These are phyloP conservation scores for Drosophila nr. medialis DNA, from an alignment of 2,888 invertebrate genomes.

Conservation along the genomic window DNA sequence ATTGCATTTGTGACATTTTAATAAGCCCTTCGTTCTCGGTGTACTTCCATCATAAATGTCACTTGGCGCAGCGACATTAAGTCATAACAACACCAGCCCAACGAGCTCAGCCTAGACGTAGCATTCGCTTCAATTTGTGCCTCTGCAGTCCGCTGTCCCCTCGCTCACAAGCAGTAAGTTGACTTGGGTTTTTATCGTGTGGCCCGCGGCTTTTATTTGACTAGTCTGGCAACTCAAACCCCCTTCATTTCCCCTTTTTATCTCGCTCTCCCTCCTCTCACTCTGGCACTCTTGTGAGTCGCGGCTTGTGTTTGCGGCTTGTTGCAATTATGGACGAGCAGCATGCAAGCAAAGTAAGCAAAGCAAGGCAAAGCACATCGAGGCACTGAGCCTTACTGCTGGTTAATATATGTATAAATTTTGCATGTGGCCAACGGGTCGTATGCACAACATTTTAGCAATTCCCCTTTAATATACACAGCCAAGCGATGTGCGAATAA, in stretches of 20 bases:
- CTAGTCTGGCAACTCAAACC: conserved; percentile 53
- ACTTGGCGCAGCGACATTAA: conserved; percentile 72
- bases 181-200: conserved; percentile 51
- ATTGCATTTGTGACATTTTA: conserved; percentile 82
- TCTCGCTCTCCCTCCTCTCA: background rate
- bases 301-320: conserved; percentile 67
- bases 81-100: conserved; percentile 70
- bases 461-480: conserved; percentile 75
- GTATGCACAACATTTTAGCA: conserved; percentile 75
- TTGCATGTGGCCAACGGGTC: conserved; percentile 76
- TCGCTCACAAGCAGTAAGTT: conserved; percentile 22
- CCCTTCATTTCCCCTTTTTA: background rate
- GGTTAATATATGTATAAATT: conserved; percentile 72
- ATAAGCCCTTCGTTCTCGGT: conserved; percentile 71
- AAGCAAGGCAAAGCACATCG: conserved; percentile 44
- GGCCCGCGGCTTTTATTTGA: conserved; percentile 74
- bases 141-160: conserved; percentile 7
- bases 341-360: conserved; percentile 61
- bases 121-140: conserved; percentile 52
- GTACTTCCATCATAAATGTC: conserved; percentile 70
- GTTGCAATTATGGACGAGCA: conserved; percentile 77
- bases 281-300: conserved; percentile 11
- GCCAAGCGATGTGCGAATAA: conserved; percentile 16
- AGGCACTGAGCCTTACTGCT: conserved; percentile 47
- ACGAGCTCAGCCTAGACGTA: conserved; percentile 29